Base-by-base conservation (phyloP, 2,888 invertebrate genomes). In the Tachystola acroxantha region DNA sequence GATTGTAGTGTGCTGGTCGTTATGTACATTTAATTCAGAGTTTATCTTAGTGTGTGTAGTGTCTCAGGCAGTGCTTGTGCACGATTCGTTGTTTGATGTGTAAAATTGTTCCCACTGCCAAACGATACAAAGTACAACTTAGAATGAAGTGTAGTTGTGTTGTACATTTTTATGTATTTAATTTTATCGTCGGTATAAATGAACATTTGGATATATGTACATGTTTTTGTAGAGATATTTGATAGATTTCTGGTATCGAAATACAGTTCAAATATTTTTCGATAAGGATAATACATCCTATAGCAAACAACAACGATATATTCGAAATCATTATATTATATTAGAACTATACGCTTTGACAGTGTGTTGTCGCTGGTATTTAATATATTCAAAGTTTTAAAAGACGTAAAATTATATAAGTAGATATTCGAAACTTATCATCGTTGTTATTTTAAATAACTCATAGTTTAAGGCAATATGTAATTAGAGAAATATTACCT, bases 101-200 rank as follows among this genome's bases (percentile, higher is more conserved):
- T 52, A 53, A 27, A 54, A 61, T 49, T 57, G 49, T 64, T 64
- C 53, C 62, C 77, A 82, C 81, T 85, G 82, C 84, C 84, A 82
- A 69, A 75, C 57, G 57, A 69, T 68, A 64, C 56, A 65, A 70
- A 77, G 75, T 79, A 81, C 74, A 80, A 77, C 50, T 58, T 66
- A 66, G 57, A 65, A 60, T 63, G 61, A 64, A 60, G 48, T 63
- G 44, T 53, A 50, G 37, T 53, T 67, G 52, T 62, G 53, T 62
- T 63, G 46, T 53, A 26, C 34, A 38, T 41, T 45, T 47, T 42
- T 39, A 62, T 44, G 36, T 42, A 54, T 56, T 56, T 42, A 47
- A 46, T 61, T 53, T 57, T 59, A 55, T 50, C 51, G 64, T 58
- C 39, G 29, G 33, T 34, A 10, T n/a, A 24, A 43, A 36, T 40